Percentiles rank a stretch among this genome's conserved stretches.
Evolutionary conservation across 2,113 vertebrate genomes (phyloP).

Genomic region (Cochlearius cochlearius): DNA sequence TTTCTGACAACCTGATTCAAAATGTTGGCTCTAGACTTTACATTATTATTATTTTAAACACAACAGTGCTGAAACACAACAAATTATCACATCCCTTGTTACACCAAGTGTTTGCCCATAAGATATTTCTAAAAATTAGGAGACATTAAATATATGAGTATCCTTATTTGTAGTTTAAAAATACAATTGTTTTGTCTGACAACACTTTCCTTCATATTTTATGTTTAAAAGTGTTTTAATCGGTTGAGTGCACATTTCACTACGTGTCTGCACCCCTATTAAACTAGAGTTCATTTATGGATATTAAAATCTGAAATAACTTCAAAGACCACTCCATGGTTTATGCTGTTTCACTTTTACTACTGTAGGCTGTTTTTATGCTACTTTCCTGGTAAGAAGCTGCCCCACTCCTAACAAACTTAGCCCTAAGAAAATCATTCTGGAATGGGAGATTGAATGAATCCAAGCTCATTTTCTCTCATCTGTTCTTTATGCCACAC

Average conservation of each 20-base stretch:
- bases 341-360: not conserved
- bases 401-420: not conserved
- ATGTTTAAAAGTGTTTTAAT: not conserved
- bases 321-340: not conserved
- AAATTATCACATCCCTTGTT: not conserved
- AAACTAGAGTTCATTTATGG: not conserved
- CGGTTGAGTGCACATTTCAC: not conserved
- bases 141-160: not conserved
- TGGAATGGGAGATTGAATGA: not conserved
- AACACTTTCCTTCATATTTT: not conserved
- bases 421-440: not conserved
- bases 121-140: not conserved
- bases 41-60: not conserved
- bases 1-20: not conserved
- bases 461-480: not conserved
- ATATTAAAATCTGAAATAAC: not conserved
- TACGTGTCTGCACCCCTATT: not conserved
- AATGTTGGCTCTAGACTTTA: not conserved
- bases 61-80: not conserved
- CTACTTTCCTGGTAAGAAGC: not conserved
- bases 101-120: not conserved
- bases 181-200: not conserved
- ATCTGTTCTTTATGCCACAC: not conserved
- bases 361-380: fast-evolving
- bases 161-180: not conserved